Conservation (phyloP, 1,140 invertebrate species). For the Periplaneta americana region DNA sequence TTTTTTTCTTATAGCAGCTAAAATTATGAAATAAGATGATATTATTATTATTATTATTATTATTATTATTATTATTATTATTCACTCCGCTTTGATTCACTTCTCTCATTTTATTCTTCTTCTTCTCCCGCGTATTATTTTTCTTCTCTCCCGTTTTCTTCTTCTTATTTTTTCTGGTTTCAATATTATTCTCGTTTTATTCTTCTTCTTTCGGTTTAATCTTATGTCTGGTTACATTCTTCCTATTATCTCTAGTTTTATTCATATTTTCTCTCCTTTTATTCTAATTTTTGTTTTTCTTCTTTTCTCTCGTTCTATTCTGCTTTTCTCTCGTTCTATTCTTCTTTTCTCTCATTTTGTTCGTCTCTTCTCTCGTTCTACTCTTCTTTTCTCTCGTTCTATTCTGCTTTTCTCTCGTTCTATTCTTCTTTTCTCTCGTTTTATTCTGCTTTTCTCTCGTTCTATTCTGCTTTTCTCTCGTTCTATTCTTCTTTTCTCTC, state of each 20-base stretch:
- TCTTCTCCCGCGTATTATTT: not conserved
- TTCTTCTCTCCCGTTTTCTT: not conserved
- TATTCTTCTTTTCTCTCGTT: not conserved
- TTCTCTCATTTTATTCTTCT: not conserved
- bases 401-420: too few species aligned
- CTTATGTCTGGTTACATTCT: not conserved
- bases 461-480: too few species aligned
- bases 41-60: too few species aligned
- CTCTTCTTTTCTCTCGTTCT: too few species aligned
- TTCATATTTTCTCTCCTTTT: not conserved
- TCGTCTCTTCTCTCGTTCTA: too few species aligned
- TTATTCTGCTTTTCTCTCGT: too few species aligned
- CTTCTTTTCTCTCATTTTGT: too few species aligned
- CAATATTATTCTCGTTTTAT: not conserved
- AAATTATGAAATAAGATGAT: too few species aligned
- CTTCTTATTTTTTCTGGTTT: not conserved
- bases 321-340: not conserved
- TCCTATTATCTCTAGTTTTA: not conserved
- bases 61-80: too few species aligned
- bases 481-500: too few species aligned
- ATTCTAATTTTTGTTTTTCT: not conserved
- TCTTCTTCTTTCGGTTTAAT: not conserved
- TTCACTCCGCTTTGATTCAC: not conserved
- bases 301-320: not conserved
- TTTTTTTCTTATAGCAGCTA: too few species aligned